Base-by-base conservation (phyloP, 2,888 invertebrate genomes). In the Xiphydria camelus region DNA sequence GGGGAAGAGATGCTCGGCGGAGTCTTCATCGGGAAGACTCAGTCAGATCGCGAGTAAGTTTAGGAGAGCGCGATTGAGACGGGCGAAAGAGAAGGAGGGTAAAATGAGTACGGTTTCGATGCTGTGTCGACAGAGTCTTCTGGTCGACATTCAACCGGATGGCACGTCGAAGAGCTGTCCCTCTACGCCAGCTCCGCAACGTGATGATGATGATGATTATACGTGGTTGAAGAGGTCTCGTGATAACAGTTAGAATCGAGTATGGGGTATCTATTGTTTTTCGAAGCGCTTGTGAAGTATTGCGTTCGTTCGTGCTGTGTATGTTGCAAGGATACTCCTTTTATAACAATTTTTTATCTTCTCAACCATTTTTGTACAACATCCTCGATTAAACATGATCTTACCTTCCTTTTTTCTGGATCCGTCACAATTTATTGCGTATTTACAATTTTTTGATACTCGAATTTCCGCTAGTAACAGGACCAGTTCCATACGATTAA, bases 111-210 rank as follows among this genome's bases (percentile, higher is more conserved):
- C 87, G 0, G 81, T 90, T 0, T 83, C 88, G 0, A 79, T 83
- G 2, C 78, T 90, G 3, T 90, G 89, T 57, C 79, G 89, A 1
- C 90, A 90, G 68, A 89, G 88, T 62, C 75, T 90, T 3, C 76
- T 89, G 3, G 87, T 89, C 7, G 83, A 84, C 61, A 78, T 83
- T 14, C 55, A 49, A 37, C 41, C 47, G 12, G 53, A 49, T 5
- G 51, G 44, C 6, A 40, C 44, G 19, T 54, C 56, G 2, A 58
- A 58, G 37, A 58, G 58, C 26, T 58, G 58, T 18, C 58, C 58
- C 0, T 53, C 58, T 1, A 53, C 58, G 3, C 56, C 58, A 0
- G 42, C 53, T n/a, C 50, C 51, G 1, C 35, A 37, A 14, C 43
- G 42, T 7, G 46, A 48, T 5, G 51, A 51, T 10, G 49, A 49